phyloP scores from a whole-genome alignment of 1,140 invertebrate species.

The Solen grandis region DNA sequence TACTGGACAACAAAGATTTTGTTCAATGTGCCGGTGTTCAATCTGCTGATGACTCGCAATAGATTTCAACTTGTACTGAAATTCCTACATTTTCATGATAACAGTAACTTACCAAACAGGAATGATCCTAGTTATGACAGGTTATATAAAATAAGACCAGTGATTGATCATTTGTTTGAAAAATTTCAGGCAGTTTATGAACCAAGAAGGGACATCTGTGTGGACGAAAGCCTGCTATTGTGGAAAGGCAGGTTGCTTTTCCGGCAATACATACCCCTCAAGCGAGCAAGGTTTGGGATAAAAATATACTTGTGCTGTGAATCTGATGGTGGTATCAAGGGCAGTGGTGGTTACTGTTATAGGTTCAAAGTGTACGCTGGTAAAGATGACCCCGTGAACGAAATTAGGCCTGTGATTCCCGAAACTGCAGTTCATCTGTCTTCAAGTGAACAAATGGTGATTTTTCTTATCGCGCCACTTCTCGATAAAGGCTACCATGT shows the following conservation, averaged over 20 bases:
- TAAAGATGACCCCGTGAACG: slow-evolving; percentile 34
- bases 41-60: slow-evolving; percentile 8
- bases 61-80: slow-evolving; percentile 23
- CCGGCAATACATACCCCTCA: too few species aligned
- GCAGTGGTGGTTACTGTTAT: slow-evolving; percentile 44
- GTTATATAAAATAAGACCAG: slow-evolving; percentile 36
- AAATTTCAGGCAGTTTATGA: too few species aligned
- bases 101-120: slow-evolving; percentile 16
- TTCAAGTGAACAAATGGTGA: slow-evolving; percentile 28
- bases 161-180: slow-evolving; percentile 15
- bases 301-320: slow-evolving; percentile 35
- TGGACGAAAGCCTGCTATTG: slow-evolving; percentile 41
- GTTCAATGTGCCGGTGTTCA: slow-evolving; percentile 14
- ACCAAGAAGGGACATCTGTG: slow-evolving; percentile 21
- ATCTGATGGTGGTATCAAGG: slow-evolving; percentile 34
- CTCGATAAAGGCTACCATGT: slow-evolving; percentile 46
- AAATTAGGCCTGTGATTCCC: slow-evolving; percentile 29
- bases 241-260: slow-evolving; percentile 42
- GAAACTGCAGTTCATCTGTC: not conserved
- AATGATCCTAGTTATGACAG: too few species aligned
- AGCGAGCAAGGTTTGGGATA: slow-evolving; percentile 18
- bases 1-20: slow-evolving; percentile 25
- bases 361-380: slow-evolving; percentile 42
- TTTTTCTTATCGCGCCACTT: slow-evolving; percentile 15
- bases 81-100: slow-evolving; percentile 27